These are phyloP conservation scores for Acanthurus tractus DNA, from an alignment of 2,797 vertebrate species.

Conservation along the genomic window DNA sequence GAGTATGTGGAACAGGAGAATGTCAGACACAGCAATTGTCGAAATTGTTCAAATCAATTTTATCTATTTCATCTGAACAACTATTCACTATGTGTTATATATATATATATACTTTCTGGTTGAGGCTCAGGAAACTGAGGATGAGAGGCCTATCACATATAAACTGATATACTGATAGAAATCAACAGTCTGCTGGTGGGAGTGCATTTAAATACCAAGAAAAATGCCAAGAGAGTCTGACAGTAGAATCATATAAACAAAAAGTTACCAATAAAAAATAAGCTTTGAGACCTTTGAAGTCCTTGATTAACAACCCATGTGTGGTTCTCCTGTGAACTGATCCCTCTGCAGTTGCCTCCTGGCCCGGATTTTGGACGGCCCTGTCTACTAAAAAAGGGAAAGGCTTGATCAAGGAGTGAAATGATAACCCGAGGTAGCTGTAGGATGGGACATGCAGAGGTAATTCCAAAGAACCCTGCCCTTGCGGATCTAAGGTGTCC, in stretches of 20 bases:
- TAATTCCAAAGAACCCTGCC: slow-evolving; percentile 78
- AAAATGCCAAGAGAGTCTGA: slow-evolving; percentile 41
- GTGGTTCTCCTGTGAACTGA: slow-evolving; percentile 62
- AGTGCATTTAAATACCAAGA: neutral
- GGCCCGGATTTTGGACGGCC: slow-evolving; percentile 48
- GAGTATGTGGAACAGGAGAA: too few relatives aligned
- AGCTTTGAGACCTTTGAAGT: slow-evolving; percentile 56
- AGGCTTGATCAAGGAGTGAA: slow-evolving; percentile 79
- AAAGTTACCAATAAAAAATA: slow-evolving; percentile 49
- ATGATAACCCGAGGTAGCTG: slow-evolving; percentile 71
- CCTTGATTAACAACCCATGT: slow-evolving; percentile 65
- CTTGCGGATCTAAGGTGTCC: slow-evolving; percentile 74
- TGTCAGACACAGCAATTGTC: too few relatives aligned
- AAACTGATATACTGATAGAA: slow-evolving; percentile 12
- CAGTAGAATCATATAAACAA: slow-evolving; percentile 24
- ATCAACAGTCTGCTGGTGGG: slow-evolving; percentile 14
- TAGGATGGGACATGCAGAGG: slow-evolving; percentile 52
- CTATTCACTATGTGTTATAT: neutral
- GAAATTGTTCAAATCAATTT: neutral
- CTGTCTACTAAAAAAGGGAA: slow-evolving; percentile 81
- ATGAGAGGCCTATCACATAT: neutral
- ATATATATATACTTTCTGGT: neutral
- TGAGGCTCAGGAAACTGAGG: neutral
- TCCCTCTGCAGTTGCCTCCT: slow-evolving; percentile 45
- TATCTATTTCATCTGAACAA: neutral